Conservation (phyloP, 2,888 invertebrate genomes). For the Molanna angustata region DNA sequence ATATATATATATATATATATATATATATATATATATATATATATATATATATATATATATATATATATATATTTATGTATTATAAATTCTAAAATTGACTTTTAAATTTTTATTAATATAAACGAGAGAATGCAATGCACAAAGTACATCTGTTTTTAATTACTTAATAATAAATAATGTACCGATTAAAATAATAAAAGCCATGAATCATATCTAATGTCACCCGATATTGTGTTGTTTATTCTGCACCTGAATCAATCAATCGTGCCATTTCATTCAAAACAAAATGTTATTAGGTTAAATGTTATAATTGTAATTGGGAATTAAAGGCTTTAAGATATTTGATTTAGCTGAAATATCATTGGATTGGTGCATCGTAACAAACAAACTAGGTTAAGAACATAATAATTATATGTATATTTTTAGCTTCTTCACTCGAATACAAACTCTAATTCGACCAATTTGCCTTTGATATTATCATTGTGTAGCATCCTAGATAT, state of each 20-base stretch:
- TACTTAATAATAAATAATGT: too few relatives aligned
- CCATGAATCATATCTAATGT: too few relatives aligned
- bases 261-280: conserved; percentile 31
- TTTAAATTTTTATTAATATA: background rate
- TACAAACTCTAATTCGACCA: conserved; percentile 53
- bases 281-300: conserved; percentile 30
- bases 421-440: conserved; percentile 51
- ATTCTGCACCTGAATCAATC: too few relatives aligned
- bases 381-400: conserved; percentile 40
- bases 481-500: conserved; percentile 54
- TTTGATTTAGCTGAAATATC: conserved; percentile 33
- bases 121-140: conserved; percentile 23
- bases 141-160: conserved; percentile 13
- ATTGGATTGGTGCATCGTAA: conserved; percentile 32
- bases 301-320: conserved; percentile 27
- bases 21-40: too few relatives aligned
- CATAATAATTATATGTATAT: conserved; percentile 46
- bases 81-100: background rate
- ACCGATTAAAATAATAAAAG: too few relatives aligned
- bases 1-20: too few relatives aligned
- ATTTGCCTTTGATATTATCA: conserved; percentile 51
- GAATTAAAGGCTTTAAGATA: conserved; percentile 30
- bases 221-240: too few relatives aligned
- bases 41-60: too few relatives aligned
- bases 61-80: too few relatives aligned